Base-by-base conservation (phyloP, 2,888 invertebrate species). In the Apomyelois bistriatella region DNA sequence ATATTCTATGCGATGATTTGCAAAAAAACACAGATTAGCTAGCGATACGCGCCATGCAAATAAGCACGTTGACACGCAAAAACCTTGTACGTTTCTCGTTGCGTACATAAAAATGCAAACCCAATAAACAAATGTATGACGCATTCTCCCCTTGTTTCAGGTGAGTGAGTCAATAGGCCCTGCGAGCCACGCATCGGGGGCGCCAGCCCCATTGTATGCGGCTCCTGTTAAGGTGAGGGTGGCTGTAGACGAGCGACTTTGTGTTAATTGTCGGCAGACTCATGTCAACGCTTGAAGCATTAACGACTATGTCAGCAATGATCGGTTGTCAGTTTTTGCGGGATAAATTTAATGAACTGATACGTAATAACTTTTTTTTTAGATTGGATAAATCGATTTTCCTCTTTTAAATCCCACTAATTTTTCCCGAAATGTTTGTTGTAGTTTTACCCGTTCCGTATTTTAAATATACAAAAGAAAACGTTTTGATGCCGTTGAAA, bases 101-200 rank as follows among this genome's bases (percentile, higher is more conserved):
- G 56, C 40, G 59, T 57, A 60, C 56, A 66, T 69, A 64, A 68
- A 70, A 66, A 69, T 69, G 67, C 65, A 66, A 72, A 72, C 57
- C 61, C 58, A 59, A 66, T 68, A 70, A 68, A 69, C 68, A 62
- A 69, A 15, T 15, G 40, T 68, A 68, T 70, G 67, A 68, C 66
- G 62, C 65, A 65, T 74, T 72, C 62, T 63, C 66, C 70, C 68
- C 72, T 79, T 81, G 80, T 82, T 82, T 55, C 82, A 83, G 79
- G 83, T 82, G 79, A 82, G 81, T 73, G 81, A 79, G 64, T 74
- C 73, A 68, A 69, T 67, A 62, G 65, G 59, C 59, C 57, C 61
- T 56, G 63, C 59, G 66, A 54, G 57, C 67, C 70, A 68, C 67
- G 70, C 68, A 58, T 72, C 62, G 61, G 72, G 77, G 68, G 68